A percentile compares a stretch with the other conserved stretches of the same genome.
Evolutionary conservation across 2,113 vertebrate species (phyloP).

Genomic region (Hoplias malabaricus): DNA sequence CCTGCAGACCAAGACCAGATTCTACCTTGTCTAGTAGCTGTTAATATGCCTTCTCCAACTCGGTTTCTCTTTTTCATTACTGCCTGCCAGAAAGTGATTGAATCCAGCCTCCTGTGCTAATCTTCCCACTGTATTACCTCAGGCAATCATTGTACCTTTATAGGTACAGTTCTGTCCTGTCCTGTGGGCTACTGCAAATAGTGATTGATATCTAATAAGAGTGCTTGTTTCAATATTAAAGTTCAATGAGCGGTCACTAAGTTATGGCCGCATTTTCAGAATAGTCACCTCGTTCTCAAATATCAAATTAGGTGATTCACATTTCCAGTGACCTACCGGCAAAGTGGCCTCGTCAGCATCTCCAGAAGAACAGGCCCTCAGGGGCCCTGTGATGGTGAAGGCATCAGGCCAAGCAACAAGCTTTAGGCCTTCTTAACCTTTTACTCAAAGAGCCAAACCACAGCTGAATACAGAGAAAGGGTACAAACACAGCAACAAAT

Average conservation of each 20-base stretch:
- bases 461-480: conserved; percentile 73
- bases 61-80: neutral
- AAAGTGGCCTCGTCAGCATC: conserved; percentile 66
- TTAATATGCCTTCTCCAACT: neutral
- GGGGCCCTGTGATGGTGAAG: conserved; percentile 48
- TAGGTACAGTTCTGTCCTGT: neutral
- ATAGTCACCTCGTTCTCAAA: conserved; percentile 55
- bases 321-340: conserved; percentile 70
- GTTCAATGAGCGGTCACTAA: neutral
- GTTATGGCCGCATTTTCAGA: conserved; percentile 1
- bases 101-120: neutral
- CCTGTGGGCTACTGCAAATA: neutral
- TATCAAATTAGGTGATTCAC: conserved; percentile 67
- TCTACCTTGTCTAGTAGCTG: neutral
- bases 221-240: neutral
- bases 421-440: conserved; percentile 75
- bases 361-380: conserved; percentile 47
- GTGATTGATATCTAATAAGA: neutral
- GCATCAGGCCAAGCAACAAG: conserved; percentile 55
- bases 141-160: neutral
- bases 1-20: neutral
- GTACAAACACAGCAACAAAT: conserved; percentile 58
- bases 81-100: neutral
- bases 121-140: neutral
- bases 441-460: conserved; percentile 66